Conservation (phyloP, 2,797 vertebrate species). For the Cynodonichthys magdalenae region DNA sequence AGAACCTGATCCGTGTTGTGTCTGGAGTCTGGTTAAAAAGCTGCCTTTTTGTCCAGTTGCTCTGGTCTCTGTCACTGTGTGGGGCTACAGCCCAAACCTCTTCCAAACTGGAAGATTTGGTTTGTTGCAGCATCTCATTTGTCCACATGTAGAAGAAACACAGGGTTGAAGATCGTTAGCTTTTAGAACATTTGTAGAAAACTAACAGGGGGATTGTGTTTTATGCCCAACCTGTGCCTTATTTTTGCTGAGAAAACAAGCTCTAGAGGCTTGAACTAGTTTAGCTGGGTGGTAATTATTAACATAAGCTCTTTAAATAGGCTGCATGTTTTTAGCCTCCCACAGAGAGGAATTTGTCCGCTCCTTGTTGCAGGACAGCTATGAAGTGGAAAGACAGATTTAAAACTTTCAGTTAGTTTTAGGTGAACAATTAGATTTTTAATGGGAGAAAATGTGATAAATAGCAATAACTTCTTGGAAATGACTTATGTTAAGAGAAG, state of each 20-base stretch:
- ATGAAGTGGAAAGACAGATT: not conserved
- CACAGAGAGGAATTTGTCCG: conserved; percentile 39
- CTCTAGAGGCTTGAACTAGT: conserved; percentile 38
- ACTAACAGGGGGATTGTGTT: conserved; percentile 4
- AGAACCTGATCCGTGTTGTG: conserved; percentile 97
- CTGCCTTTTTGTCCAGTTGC: conserved; percentile 85
- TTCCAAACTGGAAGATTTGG: conserved; percentile 45
- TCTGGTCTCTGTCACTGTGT: conserved; percentile 81
- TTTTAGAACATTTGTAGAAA: conserved; percentile 44
- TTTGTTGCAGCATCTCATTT: conserved; percentile 23
- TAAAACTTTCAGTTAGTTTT: not conserved
- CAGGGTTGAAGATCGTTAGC: conserved; percentile 55
- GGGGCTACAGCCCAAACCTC: conserved; percentile 23
- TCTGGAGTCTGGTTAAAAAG: conserved; percentile 86
- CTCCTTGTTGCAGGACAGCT: conserved; percentile 1
- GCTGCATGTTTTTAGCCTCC: conserved; percentile 51
- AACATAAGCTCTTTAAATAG: conserved; percentile 66
- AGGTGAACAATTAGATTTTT: not conserved
- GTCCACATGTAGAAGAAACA: conserved; percentile 4
- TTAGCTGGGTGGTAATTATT: conserved; percentile 76
- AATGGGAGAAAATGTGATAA: not conserved
- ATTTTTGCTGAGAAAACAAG: conserved; percentile 26
- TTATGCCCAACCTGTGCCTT: conserved; percentile 7
- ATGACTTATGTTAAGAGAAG: conserved; percentile 51
- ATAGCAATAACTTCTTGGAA: conserved; percentile 6